phyloP scores from a whole-genome alignment of 2,888 invertebrate genomes.

The Drosophila neutralis region DNA sequence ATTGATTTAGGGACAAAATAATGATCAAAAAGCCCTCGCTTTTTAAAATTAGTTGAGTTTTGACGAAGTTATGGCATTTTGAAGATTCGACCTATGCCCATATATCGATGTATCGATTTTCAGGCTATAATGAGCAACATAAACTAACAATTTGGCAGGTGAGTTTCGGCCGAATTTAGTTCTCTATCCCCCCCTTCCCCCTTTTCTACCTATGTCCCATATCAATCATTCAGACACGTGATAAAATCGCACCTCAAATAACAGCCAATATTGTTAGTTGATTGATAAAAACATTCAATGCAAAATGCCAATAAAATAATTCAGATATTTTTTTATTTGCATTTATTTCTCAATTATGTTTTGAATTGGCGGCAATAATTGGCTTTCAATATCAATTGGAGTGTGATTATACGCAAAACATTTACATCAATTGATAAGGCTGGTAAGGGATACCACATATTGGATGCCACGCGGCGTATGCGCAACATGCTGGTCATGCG shows the following conservation, averaged over 20 bases:
- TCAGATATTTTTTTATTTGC: not conserved
- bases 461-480: slow-evolving; percentile 30
- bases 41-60: too few species aligned
- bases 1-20: too few species aligned
- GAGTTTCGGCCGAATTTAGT: not conserved
- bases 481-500: slow-evolving; percentile 24
- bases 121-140: not conserved
- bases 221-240: slow-evolving; percentile 41
- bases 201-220: not conserved
- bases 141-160: slow-evolving; percentile 13
- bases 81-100: too few species aligned
- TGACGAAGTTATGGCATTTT: too few species aligned
- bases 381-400: not conserved
- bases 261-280: not conserved
- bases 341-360: not conserved
- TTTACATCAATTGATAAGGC: not conserved
- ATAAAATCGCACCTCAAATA: slow-evolving; percentile 2
- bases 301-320: not conserved
- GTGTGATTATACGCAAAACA: not conserved
- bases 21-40: too few species aligned
- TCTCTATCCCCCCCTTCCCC: not conserved
- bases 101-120: too few species aligned
- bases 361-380: not conserved
- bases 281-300: not conserved
- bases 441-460: not conserved